Conservation (phyloP, 2,797 vertebrate species). For the Sphenodon punctatus region DNA sequence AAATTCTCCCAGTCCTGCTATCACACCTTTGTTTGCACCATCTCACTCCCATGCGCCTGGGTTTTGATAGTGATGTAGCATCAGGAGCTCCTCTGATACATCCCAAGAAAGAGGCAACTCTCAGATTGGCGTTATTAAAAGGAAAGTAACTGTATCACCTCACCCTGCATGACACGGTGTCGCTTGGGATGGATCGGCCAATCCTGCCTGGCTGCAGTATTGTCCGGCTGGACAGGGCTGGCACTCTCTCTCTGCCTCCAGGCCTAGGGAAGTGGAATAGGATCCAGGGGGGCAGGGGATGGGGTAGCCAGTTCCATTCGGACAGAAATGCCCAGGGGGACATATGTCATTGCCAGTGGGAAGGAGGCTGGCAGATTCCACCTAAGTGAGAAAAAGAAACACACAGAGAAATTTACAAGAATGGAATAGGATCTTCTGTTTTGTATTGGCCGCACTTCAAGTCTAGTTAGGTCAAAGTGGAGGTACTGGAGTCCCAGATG, state of each 20-base stretch:
- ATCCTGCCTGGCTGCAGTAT: constrained; percentile 82
- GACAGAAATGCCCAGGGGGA: constrained; percentile 88
- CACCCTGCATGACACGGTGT: constrained; percentile 85
- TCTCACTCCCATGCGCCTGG: neutral
- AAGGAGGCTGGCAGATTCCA: constrained; percentile 65
- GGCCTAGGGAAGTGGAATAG: constrained; percentile 78
- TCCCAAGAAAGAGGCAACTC: neutral
- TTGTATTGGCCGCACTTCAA: too few species aligned
- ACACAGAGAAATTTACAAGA: too few species aligned
- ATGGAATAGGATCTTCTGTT: too few species aligned
- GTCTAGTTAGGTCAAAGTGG: too few species aligned
- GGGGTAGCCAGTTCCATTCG: constrained; percentile 79
- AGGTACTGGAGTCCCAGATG: too few species aligned
- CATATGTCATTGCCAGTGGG: constrained; percentile 79
- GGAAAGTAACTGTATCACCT: neutral
- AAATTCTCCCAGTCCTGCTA: neutral
- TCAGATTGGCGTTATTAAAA: neutral
- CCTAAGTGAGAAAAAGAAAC: constrained; percentile 65
- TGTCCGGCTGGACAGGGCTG: constrained; percentile 83
- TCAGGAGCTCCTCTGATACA: neutral
- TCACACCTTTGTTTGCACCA: too few species aligned
- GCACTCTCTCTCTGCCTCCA: constrained; percentile 79
- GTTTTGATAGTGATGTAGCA: too few species aligned
- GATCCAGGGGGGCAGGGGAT: constrained; percentile 86
- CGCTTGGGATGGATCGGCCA: constrained; percentile 74